A percentile compares a stretch with the other conserved stretches of the same genome.
Evolutionary conservation across 2,888 invertebrate genomes (phyloP).

Genomic region (Blomia tropicalis): DNA sequence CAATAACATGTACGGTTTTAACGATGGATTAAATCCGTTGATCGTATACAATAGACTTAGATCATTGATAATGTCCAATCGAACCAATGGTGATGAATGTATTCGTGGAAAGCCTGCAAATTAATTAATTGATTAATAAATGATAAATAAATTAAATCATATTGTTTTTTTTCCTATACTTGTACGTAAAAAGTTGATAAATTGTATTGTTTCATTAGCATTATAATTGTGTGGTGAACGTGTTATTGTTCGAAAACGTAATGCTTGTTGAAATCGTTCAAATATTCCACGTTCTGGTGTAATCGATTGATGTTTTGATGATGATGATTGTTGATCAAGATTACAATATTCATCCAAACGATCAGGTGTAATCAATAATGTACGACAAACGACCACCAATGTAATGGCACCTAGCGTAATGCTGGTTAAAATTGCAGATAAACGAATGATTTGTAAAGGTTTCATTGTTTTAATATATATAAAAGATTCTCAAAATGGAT

Average conservation of each 20-base stretch:
- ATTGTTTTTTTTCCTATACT: slow-evolving; percentile 28
- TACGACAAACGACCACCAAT: not conserved
- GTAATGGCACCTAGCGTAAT: not conserved
- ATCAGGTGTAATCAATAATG: not conserved
- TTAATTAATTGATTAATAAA: not conserved
- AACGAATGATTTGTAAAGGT: not conserved
- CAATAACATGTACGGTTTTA: slow-evolving; percentile 39
- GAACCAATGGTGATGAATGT: slow-evolving; percentile 32
- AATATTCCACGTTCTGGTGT: slow-evolving; percentile 13
- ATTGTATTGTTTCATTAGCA: slow-evolving; percentile 30
- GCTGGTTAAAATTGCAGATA: not conserved
- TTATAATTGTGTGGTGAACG: slow-evolving; percentile 31
- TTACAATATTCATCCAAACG: not conserved
- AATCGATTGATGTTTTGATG: slow-evolving; percentile 17
- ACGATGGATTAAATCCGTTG: slow-evolving; percentile 34
- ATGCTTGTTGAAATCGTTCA: slow-evolving; percentile 31
- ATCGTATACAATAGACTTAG: slow-evolving; percentile 39
- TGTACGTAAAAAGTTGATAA: slow-evolving; percentile 31
- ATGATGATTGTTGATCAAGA: not conserved
- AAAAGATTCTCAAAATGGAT: too few species aligned
- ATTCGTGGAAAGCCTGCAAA: slow-evolving; percentile 33
- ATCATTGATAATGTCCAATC: slow-evolving; percentile 33
- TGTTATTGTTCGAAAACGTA: slow-evolving; percentile 33
- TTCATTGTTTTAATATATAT: too few species aligned
- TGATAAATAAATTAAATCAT: not conserved